Base-by-base conservation (phyloP, 2,797 vertebrate species). In the Anomalospiza imberbis region DNA sequence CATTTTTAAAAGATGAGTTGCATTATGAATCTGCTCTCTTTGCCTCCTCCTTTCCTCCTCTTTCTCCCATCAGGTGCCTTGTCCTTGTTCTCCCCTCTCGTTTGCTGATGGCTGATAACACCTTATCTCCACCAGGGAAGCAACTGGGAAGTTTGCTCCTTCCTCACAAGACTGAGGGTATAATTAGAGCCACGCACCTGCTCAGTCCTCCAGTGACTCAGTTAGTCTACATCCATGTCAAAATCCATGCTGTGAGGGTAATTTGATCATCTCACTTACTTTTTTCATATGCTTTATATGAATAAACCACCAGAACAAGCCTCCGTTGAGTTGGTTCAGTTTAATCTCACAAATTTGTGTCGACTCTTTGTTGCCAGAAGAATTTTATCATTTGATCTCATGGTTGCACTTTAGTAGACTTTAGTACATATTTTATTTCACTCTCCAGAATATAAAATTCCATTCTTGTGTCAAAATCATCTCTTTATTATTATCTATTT, bases 121-220 rank as follows among this genome's bases (percentile, higher is more conserved):
- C 95, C 94, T 97, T 82, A 88, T 89, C 92, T 95, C 88, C 91
- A 92, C 95, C 86, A 91, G 95, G 95, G 96, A 96, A 95, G 95
- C 93, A 91, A 95, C 85, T 0, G 87, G 95, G 94, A 95, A 96
- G 90, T 90, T 93, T 91, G 79, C 90, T 95, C 91, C 88, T 91
- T 94, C 87, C 91, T 94, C 93, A 77, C 93, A 95, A 95, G 89
- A 72, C 91, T 89, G 79, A 93, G 94, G 91, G 91, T 91, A 95
- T 96, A 96, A 96, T 97, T 97, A 97, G 92, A 96, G 79, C 90
- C 89, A 94, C 3, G 83, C 96, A 97, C 96, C 95, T 97, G 96
- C 94, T 97, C 94, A 87, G 94, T 88, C 91, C 96, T 94, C 95
- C 42, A 0, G 92, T 95, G 96, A 89, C 93, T 97, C 86, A 8